Evolutionary conservation across 2,113 vertebrate genomes (phyloP), one percentile per base, ranked within the genome.

Genomic region (Muntiacus muntjak): DNA sequence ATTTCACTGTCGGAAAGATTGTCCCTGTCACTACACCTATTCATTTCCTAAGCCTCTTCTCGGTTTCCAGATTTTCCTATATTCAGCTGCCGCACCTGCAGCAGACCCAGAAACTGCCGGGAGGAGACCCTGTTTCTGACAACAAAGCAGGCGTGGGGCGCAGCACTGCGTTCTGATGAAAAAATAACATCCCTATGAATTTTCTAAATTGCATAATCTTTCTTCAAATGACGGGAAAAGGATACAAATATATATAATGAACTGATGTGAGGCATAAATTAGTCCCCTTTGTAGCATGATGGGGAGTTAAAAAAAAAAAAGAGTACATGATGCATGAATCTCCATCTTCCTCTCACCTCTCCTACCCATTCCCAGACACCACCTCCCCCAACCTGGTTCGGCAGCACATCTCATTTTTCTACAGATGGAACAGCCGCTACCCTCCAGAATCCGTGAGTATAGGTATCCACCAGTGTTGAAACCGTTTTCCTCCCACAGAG

Each of bases 221-320:
- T 93, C 92, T 91, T 93, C 79, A 98, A 98, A 95, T 74, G 74
- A 91, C 94, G 98, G 96, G 71, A 93, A 95, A 96, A 93, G 86
- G 93, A 98, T 96, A 95, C 76, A 92, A 97, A 95, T 3, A 23
- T 47, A 81, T 89, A 74, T 71, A 97, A 95, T 47, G 92, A 98
- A 84, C 64, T 85, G 25, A 96, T 95, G 1, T 47, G 94, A 97
- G 33, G 90, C 95, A 95, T 36, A 97, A 86, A 98, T 96, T 94
- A 92, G 16, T 25, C 67, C n/a, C 55, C 90, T 91, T 98, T 6
- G 30, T 84, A 93, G 74, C 4, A 40, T 89, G 82, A 84, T 88
- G 79, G 47, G 50, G 55, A 93, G 67, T 74, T 60, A 1, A 83
- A 54, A 52, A 47, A 17, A 62, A 90, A 91, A 85, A 57, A 91